Evolutionary conservation across 2,797 vertebrate genomes (phyloP), one percentile per base, ranked within the genome.

Genomic region (Hephaestus fuliginosus): DNA sequence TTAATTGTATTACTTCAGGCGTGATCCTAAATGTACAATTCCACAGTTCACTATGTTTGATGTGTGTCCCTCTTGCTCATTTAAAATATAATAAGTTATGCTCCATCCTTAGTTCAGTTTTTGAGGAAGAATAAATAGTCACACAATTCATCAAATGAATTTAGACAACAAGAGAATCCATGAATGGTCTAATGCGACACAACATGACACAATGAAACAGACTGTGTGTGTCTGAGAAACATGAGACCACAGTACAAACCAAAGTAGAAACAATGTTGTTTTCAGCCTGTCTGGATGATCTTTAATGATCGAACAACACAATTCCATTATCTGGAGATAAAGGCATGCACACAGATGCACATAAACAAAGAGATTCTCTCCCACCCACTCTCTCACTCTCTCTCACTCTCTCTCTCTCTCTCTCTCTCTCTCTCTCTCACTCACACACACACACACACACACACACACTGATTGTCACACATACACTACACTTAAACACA

Each of bases 341-440:
- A 79, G 69, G 68, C 57, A 69, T 52, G 41, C 58, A 69, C 65
- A 75, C 74, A 68, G 68, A 84, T 67, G 65, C 70, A 85, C 56
- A 74, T 66, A 86, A 89, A 88, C 86, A 91, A 90, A 90, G 81
- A 89, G 30, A 77, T 39, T 62, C 22, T 84, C 76, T 39, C 43
- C 55, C 56, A 30, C 62, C 46, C 67, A 1, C 81, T 56, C 66
- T 43, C 17, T 46, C 74, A 66, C 62, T 56, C 66, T 44, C 17
- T 46, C 74, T 69, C 62, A 2, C 30, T 62, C 22, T 84, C 76
- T 39, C 43, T 51, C 56, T 25, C 62, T 43, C 67, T 0, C 81
- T 62, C 22, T 84, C 76, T 39, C 43, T 51, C 56, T 25, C 62
- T 43, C 67, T 0, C 81, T 56, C 66, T 43, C 14, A 46, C 74